Conservation (phyloP, 1,140 invertebrate genomes). For the Adelges cooleyi region DNA sequence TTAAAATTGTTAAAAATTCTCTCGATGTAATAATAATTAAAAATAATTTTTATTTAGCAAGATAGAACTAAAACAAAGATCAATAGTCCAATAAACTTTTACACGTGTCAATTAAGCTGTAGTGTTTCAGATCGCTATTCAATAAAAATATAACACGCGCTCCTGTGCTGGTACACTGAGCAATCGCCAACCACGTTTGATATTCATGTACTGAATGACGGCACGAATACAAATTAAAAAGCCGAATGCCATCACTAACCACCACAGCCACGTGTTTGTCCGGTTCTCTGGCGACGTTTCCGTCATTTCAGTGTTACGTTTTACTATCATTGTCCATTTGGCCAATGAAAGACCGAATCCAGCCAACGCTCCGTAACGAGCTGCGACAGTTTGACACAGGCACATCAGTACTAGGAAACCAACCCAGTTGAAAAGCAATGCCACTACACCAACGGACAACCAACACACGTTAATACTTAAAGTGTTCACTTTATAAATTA, state of each 20-base stretch:
- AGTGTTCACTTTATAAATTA: background rate
- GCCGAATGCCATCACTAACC: conserved; percentile 78
- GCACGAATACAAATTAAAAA: conserved; percentile 76
- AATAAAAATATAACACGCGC: conserved; percentile 75
- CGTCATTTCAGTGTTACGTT: conserved; percentile 73
- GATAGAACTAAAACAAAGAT: background rate
- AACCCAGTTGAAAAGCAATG: conserved; percentile 90
- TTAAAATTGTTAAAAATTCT: too few relatives aligned
- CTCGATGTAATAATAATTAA: too few relatives aligned
- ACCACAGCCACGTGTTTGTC: conserved; percentile 73
- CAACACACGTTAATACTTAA: background rate
- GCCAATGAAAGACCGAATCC: conserved; percentile 84
- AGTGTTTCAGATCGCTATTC: conserved; percentile 35
- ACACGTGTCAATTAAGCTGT: background rate
- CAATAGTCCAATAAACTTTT: background rate
- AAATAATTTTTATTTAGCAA: too few relatives aligned
- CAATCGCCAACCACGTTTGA: conserved; percentile 77
- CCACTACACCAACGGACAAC: conserved; percentile 45
- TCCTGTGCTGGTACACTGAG: conserved; percentile 74
- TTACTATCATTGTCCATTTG: conserved; percentile 90
- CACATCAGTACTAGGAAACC: conserved; percentile 83
- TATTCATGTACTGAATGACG: conserved; percentile 77
- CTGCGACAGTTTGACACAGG: conserved; percentile 86
- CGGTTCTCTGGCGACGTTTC: conserved; percentile 47
- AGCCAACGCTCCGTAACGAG: conserved; percentile 79